Conservation (phyloP, 2,113 vertebrate genomes). For the Trematocara variabile region DNA sequence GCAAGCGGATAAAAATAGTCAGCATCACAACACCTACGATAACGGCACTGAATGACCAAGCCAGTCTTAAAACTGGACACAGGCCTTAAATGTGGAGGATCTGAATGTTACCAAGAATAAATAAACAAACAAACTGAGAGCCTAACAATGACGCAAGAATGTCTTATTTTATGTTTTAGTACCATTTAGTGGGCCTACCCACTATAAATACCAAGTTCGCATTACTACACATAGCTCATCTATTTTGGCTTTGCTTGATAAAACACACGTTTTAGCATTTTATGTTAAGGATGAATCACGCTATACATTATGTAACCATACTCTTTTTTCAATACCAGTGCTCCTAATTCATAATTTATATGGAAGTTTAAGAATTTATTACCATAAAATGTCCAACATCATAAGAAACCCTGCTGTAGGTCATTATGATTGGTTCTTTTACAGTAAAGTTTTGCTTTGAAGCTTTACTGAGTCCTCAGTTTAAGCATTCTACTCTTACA, state of each 20-base stretch:
- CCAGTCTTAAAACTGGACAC: not conserved
- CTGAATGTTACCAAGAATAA: not conserved
- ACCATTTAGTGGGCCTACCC: not conserved
- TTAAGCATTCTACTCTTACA: not conserved
- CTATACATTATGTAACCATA: not conserved
- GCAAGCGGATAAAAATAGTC: constrained; percentile 37
- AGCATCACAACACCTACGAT: constrained; percentile 33
- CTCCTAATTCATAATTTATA: not conserved
- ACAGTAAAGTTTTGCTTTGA: not conserved
- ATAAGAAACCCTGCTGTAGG: not conserved
- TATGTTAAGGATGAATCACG: not conserved
- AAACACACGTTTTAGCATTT: not conserved
- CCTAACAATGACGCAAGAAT: not conserved
- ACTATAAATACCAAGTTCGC: not conserved
- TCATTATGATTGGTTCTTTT: not conserved
- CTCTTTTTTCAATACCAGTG: not conserved
- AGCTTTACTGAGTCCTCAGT: not conserved
- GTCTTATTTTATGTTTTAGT: not conserved
- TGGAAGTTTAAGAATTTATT: not conserved
- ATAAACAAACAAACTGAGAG: not conserved
- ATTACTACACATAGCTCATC: not conserved
- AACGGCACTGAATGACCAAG: constrained; percentile 14
- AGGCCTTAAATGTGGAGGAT: not conserved
- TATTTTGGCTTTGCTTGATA: not conserved
- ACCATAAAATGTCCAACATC: not conserved